Evolutionary conservation across 92 coral and sea anemone species (phyloP).

Genomic region (Zoanthus sansibaricus): DNA sequence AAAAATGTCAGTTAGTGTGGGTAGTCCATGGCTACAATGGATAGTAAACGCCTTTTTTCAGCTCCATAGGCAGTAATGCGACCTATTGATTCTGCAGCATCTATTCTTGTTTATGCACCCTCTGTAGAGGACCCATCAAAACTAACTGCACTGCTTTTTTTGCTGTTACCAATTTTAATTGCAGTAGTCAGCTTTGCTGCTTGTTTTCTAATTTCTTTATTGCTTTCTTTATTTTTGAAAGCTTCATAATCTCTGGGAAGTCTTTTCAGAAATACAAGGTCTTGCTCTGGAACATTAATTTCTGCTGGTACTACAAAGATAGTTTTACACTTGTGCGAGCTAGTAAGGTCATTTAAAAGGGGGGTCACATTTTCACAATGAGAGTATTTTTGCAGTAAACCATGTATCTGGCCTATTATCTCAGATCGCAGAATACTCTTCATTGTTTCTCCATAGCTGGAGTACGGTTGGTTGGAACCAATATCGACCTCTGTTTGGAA

Average conservation of each 20-base stretch:
- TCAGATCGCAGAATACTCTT: constrained; percentile 19
- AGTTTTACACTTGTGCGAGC: constrained; percentile 6
- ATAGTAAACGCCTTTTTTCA: constrained; percentile 36
- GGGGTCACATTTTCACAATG: constrained; percentile 23
- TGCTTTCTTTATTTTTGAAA: constrained; percentile 41
- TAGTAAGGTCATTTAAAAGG: constrained; percentile 21
- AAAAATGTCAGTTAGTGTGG: constrained; percentile 46
- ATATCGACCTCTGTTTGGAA: constrained; percentile 2
- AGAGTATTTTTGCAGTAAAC: constrained; percentile 19
- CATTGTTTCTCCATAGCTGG: constrained; percentile 28
- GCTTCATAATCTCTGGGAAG: constrained; percentile 24
- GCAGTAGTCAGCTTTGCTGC: constrained; percentile 35
- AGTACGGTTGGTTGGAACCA: constrained; percentile 24
- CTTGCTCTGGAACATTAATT: neutral
- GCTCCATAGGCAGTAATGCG: constrained; percentile 5
- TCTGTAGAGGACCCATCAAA: constrained; percentile 22
- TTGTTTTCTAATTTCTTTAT: constrained; percentile 25
- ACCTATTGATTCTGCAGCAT: constrained; percentile 13
- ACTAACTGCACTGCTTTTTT: constrained; percentile 7
- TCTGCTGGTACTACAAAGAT: constrained; percentile 8
- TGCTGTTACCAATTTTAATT: constrained; percentile 16
- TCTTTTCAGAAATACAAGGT: neutral
- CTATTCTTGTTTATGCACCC: constrained; percentile 4
- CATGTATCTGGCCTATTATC: neutral
- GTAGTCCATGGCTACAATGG: constrained; percentile 59